Base-by-base conservation (phyloP, 2,113 vertebrate species). In the Tachuris rubrigastra region DNA sequence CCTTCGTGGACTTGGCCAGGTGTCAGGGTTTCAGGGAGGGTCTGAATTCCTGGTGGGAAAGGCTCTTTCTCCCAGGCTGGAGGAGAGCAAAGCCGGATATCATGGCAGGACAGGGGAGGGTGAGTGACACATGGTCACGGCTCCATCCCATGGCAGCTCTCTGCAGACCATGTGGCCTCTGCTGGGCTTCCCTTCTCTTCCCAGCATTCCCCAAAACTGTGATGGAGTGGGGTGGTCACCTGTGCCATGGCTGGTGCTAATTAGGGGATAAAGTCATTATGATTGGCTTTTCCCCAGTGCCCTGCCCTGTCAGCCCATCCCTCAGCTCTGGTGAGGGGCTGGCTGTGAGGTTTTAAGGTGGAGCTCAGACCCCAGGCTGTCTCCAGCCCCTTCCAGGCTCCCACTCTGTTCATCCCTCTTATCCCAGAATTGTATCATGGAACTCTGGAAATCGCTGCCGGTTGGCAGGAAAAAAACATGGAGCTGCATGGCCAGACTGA, bases 71-170 rank as follows among this genome's bases (percentile, higher is more conserved):
- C 2, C 7, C 22, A 52, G 65, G 27, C 39, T n/a, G 46, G 71
- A 66, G 74, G 46, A 56, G 71, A 44, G 50, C 65, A 25, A 14
- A 35, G 42, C 39, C 19, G 4, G 24, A 25, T 50, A 2, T 39
- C 23, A 1, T 25, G 35, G 37, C 56, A 58, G 82, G 58, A 31
- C 16, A 25, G 23, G 18, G 23, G 5, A 68, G 23, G n/a, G 35
- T 5, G 19, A 23, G 2, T 31, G 58, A 21, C 35, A 31, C 4
- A 8, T 1, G 4, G 33, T n/a, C 47, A 4, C 46, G 5, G 15
- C 37, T 84, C 35, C 28, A 50, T 50, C 53, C 2, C 3, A 12
- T 42, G 53, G 35, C 53, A 67, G 53, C 35, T 50, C 62, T 85
- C 49, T 53, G 72, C 22, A 67, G 73, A 37, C 46, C 14, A 4